A percentile compares a stretch with the other conserved stretches of the same genome.
These are phyloP conservation scores for Heterodera schachtii DNA, from an alignment of 1,140 invertebrate species.

Conservation along the genomic window DNA sequence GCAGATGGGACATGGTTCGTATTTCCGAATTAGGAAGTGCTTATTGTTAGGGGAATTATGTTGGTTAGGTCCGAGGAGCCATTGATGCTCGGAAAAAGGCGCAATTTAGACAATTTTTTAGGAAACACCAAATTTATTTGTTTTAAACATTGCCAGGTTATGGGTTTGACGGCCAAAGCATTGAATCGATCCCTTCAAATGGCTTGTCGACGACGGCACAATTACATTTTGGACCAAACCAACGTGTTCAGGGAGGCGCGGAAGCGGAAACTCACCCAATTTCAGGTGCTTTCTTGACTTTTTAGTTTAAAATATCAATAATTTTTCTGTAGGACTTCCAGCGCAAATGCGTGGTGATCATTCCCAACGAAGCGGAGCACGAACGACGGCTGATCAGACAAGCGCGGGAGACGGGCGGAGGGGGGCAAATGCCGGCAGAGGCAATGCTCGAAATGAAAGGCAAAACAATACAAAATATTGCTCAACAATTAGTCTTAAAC, in stretches of 20 bases:
- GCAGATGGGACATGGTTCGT: conserved; percentile 60
- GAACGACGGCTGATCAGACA: conserved; percentile 49
- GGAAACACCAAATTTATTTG: neutral
- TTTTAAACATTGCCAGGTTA: conserved; percentile 38
- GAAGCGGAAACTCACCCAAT: conserved; percentile 47
- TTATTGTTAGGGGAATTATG: too few relatives aligned
- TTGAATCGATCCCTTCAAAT: conserved; percentile 46
- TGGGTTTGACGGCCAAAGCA: conserved; percentile 62
- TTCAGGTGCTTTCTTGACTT: conserved; percentile 12
- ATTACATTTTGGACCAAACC: conserved; percentile 64
- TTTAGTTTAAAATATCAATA: too few relatives aligned
- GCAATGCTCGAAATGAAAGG: conserved; percentile 63
- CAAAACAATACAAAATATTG: conserved; percentile 15
- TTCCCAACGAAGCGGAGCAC: conserved; percentile 54
- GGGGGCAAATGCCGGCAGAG: conserved; percentile 50
- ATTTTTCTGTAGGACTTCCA: conserved; percentile 55
- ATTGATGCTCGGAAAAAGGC: too few relatives aligned
- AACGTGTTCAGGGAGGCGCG: conserved; percentile 56
- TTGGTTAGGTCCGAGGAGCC: too few relatives aligned
- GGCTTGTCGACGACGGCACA: conserved; percentile 61
- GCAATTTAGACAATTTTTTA: too few relatives aligned
- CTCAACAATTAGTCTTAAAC: neutral
- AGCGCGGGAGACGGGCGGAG: conserved; percentile 38
- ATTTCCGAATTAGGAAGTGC: neutral
- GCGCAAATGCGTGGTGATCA: conserved; percentile 60